phyloP scores from a whole-genome alignment of 2,888 invertebrate species.

The Eupithecia abbreviata region DNA sequence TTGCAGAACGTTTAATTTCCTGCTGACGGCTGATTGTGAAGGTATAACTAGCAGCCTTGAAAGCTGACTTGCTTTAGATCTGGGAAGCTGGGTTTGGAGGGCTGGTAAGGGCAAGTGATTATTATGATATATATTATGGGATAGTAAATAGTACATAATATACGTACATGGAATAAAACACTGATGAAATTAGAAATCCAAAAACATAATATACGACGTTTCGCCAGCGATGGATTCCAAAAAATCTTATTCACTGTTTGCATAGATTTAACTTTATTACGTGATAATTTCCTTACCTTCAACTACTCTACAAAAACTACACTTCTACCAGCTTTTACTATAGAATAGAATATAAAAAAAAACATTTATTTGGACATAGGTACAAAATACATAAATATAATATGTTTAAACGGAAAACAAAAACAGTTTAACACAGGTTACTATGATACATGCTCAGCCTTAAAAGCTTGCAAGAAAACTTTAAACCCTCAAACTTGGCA shows the following conservation, averaged over 20 bases:
- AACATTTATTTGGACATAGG: no score
- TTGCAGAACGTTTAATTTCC: slow-evolving; percentile 77
- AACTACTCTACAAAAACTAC: no score
- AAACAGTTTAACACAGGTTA: no score
- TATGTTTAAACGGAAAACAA: no score
- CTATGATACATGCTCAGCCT: background rate
- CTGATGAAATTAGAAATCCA: background rate
- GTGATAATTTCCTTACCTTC: no score
- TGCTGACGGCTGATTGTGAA: slow-evolving; percentile 70
- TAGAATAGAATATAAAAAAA: no score
- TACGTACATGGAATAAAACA: background rate
- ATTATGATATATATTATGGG: background rate
- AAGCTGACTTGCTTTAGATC: slow-evolving; percentile 11
- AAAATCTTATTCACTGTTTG: no score
- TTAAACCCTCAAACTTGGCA: background rate
- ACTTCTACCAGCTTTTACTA: no score
- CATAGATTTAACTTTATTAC: no score
- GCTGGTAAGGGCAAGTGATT: background rate
- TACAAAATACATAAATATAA: no score
- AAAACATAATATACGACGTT: background rate
- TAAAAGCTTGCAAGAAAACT: background rate
- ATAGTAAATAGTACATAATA: background rate
- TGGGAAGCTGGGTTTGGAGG: background rate
- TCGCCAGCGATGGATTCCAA: background rate
- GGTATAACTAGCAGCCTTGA: slow-evolving; percentile 50